A percentile compares a stretch with the other conserved stretches of the same genome.
phyloP scores from a whole-genome alignment of 2,888 invertebrate genomes.

The Eurytoma adleriae region DNA sequence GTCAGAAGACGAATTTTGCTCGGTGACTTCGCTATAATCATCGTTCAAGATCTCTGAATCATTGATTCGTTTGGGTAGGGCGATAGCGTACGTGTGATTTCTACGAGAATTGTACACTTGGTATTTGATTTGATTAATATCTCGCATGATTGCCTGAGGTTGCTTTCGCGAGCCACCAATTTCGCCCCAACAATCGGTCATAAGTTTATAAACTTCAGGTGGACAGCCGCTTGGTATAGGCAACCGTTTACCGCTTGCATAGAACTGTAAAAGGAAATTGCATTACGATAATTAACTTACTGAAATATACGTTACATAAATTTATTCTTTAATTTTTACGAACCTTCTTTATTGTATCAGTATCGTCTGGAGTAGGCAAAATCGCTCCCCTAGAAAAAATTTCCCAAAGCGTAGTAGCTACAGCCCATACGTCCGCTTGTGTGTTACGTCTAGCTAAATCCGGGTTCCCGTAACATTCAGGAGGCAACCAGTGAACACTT shows the following conservation, averaged over 20 bases:
- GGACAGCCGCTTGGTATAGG: conserved; percentile 85
- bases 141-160: conserved; percentile 91
- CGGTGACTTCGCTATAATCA: conserved; percentile 62
- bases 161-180: conserved; percentile 85
- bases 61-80: conserved; percentile 74
- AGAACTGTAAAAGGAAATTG: conserved; percentile 77
- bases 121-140: conserved; percentile 88
- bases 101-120: conserved; percentile 82
- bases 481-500: conserved; percentile 94
- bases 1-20: conserved; percentile 70
- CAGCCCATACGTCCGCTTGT: conserved; percentile 92
- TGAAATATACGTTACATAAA: not conserved
- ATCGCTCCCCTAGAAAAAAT: conserved; percentile 88
- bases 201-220: conserved; percentile 84
- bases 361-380: conserved; percentile 71
- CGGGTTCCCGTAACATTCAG: conserved; percentile 86
- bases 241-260: conserved; percentile 83
- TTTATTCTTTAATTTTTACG: not conserved
- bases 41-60: conserved; percentile 62
- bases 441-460: conserved; percentile 82
- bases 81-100: conserved; percentile 79
- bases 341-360: conserved; percentile 73
- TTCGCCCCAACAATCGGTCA: conserved; percentile 89
- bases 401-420: conserved; percentile 95
- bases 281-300: not conserved